A percentile compares a stretch with the other conserved stretches of the same genome.
Conservation (phyloP, 64 coral and sea anemone genomes). For the Pocillopora verrucosa region DNA sequence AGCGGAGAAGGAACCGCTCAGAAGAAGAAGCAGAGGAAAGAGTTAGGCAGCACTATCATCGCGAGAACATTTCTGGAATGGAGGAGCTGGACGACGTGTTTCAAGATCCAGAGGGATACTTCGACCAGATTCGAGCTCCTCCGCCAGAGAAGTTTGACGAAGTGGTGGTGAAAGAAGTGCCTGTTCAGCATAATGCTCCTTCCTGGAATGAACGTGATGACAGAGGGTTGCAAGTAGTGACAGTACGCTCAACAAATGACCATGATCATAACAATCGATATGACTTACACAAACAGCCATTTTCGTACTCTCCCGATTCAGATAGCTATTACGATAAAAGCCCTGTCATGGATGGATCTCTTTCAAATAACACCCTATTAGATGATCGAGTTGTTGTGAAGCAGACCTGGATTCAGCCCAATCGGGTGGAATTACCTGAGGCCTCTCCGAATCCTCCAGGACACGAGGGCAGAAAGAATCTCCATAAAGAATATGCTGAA, state of each 20-base stretch:
- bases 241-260: not conserved
- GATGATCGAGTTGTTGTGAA: constrained; percentile 32
- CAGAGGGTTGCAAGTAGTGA: not conserved
- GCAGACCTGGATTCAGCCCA: constrained; percentile 35
- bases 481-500: not conserved
- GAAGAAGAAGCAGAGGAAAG: constrained; percentile 9
- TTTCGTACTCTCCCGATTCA: not conserved
- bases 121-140: constrained; percentile 24
- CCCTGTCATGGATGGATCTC: not conserved
- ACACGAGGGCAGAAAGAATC: not conserved
- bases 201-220: not conserved
- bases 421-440: constrained; percentile 37
- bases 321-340: not conserved
- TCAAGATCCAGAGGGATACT: constrained; percentile 41
- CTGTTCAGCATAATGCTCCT: not conserved
- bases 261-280: not conserved
- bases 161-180: not conserved
- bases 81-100: constrained; percentile 36
- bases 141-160: not conserved
- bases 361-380: not conserved
- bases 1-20: not conserved
- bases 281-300: not conserved
- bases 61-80: constrained; percentile 22
- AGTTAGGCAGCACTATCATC: not conserved
- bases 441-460: not conserved